Evolutionary conservation across 2,797 vertebrate genomes (phyloP).

Genomic region (Anomalospiza imberbis): DNA sequence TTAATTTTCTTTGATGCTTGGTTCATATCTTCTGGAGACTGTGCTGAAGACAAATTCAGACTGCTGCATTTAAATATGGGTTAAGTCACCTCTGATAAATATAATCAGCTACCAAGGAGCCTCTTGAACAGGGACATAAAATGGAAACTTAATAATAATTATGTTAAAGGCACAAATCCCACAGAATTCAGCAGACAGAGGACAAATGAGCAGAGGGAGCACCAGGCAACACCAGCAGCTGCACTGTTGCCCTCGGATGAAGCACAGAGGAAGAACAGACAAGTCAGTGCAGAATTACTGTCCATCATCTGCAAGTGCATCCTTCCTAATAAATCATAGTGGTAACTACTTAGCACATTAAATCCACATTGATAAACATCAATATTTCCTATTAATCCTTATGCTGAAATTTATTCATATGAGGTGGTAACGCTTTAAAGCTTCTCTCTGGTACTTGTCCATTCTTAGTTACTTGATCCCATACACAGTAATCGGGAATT

Average conservation of each 20-base stretch:
- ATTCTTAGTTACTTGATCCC: background rate
- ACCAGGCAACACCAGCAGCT: background rate
- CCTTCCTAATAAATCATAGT: background rate
- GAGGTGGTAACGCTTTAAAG: background rate
- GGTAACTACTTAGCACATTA: background rate
- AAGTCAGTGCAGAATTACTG: background rate
- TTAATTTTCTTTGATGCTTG: conserved; percentile 22
- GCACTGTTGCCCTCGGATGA: background rate
- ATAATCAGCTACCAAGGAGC: conserved; percentile 29
- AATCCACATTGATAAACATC: background rate
- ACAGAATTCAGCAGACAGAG: background rate
- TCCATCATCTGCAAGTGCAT: background rate
- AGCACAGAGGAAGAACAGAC: background rate
- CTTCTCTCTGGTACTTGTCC: background rate
- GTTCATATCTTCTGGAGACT: background rate
- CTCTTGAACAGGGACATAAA: background rate
- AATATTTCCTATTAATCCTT: background rate
- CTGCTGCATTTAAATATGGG: conserved; percentile 29
- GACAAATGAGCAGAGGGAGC: background rate
- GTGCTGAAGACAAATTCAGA: background rate
- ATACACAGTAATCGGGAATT: background rate
- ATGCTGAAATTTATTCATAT: background rate
- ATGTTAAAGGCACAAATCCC: background rate
- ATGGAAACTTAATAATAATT: background rate
- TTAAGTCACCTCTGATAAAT: conserved; percentile 48